Base-by-base conservation (phyloP, 2,797 vertebrate species). In the Rachycentron canadum region DNA sequence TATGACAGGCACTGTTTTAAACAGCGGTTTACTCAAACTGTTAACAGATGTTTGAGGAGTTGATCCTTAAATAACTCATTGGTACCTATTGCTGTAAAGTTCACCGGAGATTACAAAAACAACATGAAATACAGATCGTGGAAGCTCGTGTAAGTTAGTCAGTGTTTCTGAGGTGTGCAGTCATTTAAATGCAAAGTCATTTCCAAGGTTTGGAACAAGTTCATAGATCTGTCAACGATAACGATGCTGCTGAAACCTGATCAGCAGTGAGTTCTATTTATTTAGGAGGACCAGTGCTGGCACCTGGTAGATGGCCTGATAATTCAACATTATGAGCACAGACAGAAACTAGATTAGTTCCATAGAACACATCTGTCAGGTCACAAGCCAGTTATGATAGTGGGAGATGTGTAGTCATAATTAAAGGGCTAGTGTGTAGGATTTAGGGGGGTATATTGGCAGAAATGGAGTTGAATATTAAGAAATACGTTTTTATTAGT, bases 1-100 rank as follows among this genome's bases (percentile, higher is more conserved):
- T 41, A 1, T 45, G 47, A 56, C 67, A 65, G 41, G 38, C 69
- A 0, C 59, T 61, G 14, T 57, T n/a, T 55, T 25, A 43, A 41
- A 55, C 32, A 62, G 64, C 21, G 71, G 53, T 38, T 73, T 30
- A 32, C 60, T 75, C 69, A 43, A 25, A 14, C 47, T 76, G 78
- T 59, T 81, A 78, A 84, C 86, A 79, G 68, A 61, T 43, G 32
- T 49, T 63, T 60, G 21, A 79, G 53, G 64, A 69, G 57, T 75
- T 47, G 9, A 17, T 59, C 61, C 71, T 53, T 38, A 82, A 73
- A 58, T 19, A 3, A 66, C 30, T 13, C 25, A 21, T 32, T 12
- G 17, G 55, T 45, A 74, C 61, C 25, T 21, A 50, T 21, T 69
- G 16, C 60, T 62, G 3, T 23, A n/a, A 3, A 0, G 7, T 59